Evolutionary conservation across 1,140 invertebrate genomes (phyloP).

Genomic region (Drosophila orosa): DNA sequence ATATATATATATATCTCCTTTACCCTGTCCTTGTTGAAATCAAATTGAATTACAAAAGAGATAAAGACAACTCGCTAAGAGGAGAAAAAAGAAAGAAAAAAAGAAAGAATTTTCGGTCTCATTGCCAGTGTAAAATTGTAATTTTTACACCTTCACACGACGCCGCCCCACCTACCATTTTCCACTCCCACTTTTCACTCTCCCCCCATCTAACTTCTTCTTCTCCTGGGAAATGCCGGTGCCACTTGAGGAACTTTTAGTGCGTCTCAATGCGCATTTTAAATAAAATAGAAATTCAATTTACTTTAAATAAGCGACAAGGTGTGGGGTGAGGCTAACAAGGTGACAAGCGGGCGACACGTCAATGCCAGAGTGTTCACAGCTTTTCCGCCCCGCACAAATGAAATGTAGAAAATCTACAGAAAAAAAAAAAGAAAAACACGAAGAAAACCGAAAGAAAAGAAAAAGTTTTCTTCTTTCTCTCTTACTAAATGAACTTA

Average conservation of each 20-base stretch:
- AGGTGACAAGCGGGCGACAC: constrained; percentile 40
- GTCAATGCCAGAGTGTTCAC: constrained; percentile 51
- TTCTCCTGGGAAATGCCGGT: constrained; percentile 23
- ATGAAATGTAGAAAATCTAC: constrained; percentile 44
- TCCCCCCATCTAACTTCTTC: neutral
- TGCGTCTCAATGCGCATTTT: constrained; percentile 82
- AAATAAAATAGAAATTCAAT: constrained; percentile 83
- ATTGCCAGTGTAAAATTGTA: constrained; percentile 63
- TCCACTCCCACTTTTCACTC: neutral
- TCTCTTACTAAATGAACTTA: constrained; percentile 69
- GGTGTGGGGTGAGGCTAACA: constrained; percentile 37
- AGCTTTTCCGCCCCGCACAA: constrained; percentile 51
- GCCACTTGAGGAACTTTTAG: constrained; percentile 79
- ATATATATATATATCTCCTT: constrained; percentile 1
- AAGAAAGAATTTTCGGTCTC: constrained; percentile 18
- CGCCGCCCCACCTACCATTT: constrained; percentile 16
- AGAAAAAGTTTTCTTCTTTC: constrained; percentile 52
- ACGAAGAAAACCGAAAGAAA: constrained; percentile 25
- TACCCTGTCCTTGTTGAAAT: constrained; percentile 9
- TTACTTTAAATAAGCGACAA: constrained; percentile 77
- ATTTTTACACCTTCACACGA: constrained; percentile 76
- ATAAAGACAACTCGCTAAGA: constrained; percentile 23
- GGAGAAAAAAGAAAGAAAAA: neutral
- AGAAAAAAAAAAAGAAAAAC: neutral
- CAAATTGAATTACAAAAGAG: constrained; percentile 37